These are phyloP conservation scores for Campodea augens DNA, from an alignment of 1,140 invertebrate genomes.

Conservation along the genomic window DNA sequence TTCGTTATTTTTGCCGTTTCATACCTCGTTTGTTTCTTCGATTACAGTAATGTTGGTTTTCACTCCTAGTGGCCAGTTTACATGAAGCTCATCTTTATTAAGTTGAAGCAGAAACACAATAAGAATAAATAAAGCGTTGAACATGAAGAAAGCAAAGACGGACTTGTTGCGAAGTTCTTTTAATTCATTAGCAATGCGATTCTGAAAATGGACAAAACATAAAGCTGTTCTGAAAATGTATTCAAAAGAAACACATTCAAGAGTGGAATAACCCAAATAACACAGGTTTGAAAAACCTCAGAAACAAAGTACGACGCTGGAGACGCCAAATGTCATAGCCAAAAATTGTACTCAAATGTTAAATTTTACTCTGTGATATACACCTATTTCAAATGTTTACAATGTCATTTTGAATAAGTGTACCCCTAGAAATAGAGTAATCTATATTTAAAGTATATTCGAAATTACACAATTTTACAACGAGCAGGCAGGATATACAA, in stretches of 20 bases:
- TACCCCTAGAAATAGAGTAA: too few species aligned
- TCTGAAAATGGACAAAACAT: constrained; percentile 35
- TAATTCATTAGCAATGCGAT: constrained; percentile 66
- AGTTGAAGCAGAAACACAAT: constrained; percentile 95
- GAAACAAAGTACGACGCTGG: constrained; percentile 1
- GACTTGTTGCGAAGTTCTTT: constrained; percentile 87
- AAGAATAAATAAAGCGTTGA: constrained; percentile 96
- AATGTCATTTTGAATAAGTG: too few species aligned
- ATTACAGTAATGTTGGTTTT: constrained; percentile 86
- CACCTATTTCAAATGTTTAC: too few species aligned
- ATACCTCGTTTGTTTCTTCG: constrained; percentile 75
- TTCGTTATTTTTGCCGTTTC: too few species aligned
- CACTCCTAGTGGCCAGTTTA: constrained; percentile 82
- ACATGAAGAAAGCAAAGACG: constrained; percentile 96
- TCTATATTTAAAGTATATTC: too few species aligned
- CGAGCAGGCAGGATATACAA: too few species aligned
- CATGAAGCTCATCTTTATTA: constrained; percentile 89
- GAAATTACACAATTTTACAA: too few species aligned
- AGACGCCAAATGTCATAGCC: too few species aligned
- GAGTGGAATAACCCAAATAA: not conserved
- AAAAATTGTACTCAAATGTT: too few species aligned
- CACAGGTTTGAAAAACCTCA: not conserved
- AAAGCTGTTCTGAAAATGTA: constrained; percentile 6
- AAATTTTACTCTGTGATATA: too few species aligned
- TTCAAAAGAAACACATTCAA: too few species aligned